Percentiles rank a stretch among this genome's conserved stretches.
Evolutionary conservation across 2,888 invertebrate genomes (phyloP).

Genomic region (Mycalesis mineus): DNA sequence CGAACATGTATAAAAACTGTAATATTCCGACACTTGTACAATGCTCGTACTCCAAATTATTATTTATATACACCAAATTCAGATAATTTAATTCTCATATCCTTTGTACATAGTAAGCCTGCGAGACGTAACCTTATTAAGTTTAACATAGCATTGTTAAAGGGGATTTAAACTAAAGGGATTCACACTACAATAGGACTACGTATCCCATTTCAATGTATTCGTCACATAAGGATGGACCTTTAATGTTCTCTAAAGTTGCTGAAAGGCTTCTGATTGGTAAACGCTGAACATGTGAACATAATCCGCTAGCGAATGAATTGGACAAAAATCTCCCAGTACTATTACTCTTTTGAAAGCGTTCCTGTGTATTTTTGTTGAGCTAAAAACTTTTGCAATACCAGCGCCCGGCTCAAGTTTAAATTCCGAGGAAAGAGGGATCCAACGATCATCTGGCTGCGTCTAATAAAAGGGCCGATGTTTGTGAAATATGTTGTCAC

Average conservation of each 20-base stretch:
- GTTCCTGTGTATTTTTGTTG: constrained; percentile 74
- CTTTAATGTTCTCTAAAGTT: constrained; percentile 39
- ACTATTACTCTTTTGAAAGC: constrained; percentile 70
- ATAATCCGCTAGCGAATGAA: constrained; percentile 57
- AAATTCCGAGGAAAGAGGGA: constrained; percentile 58
- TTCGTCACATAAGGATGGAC: constrained; percentile 31
- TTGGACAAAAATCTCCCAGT: constrained; percentile 50
- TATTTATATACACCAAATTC: not conserved
- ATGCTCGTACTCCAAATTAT: too few species aligned
- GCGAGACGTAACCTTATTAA: constrained; percentile 2
- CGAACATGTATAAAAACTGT: too few species aligned
- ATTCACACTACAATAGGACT: constrained; percentile 10
- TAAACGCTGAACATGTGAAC: constrained; percentile 47
- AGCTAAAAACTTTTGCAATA: constrained; percentile 76
- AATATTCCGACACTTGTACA: too few species aligned
- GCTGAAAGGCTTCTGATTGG: constrained; percentile 61
- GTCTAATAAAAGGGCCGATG: constrained; percentile 68
- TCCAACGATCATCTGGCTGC: constrained; percentile 62
- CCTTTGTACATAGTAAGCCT: not conserved
- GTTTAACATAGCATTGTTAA: constrained; percentile 5
- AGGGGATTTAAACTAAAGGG: constrained; percentile 14
- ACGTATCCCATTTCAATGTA: constrained; percentile 22
- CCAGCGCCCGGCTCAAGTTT: constrained; percentile 60
- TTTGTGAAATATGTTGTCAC: constrained; percentile 75
- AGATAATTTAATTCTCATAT: not conserved